Base-by-base conservation (phyloP, 1,140 invertebrate genomes). In the Onthophagus taurus region DNA sequence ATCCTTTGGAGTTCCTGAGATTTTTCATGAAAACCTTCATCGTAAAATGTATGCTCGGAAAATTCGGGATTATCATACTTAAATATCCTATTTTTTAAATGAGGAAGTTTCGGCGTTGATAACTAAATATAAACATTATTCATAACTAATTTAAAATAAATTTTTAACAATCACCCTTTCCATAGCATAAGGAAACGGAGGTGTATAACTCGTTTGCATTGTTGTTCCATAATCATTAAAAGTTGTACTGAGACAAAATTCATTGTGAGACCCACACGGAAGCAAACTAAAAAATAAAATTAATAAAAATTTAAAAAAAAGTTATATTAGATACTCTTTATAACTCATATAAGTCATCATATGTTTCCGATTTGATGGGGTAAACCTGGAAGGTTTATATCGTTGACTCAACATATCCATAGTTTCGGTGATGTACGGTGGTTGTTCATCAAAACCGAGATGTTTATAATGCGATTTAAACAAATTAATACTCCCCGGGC, bases 401-500 rank as follows among this genome's bases (percentile, higher is more conserved):
- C 67, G 46, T 60, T 67, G 57, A 38, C 60, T 57, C 4, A 67
- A 54, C 65, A 69, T 68, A 31, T 58, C 41, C 9, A 58, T 48
- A 13, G 68, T 71, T 51, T 67, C 64, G 6, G 68, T 69, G 37
- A 35, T 44, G 34, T 39, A 46, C 2, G 58, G 49, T 29, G 63
- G 57, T 23, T 68, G 60, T 16, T 62, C 47, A 16, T 48, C 59
- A 16, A 29, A 11, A 14, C 70, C 69, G 48, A 59, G 59, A 21
- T 67, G 58, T 2, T 54, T 43, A 45, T 71, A 71, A 8, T 69
- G 69, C 44, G 68, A 69, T 9, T 65, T 14, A 31, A 50, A 52
- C 20, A 65, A 60, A 42, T 70, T 68, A 50, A 67, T 66, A 11
- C 65, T 49, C n/a, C 52, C 37, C 50, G 69, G 65, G 19, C 65